These are phyloP conservation scores for Nematopogon swammerdamellus DNA, from an alignment of 2,888 invertebrate genomes.

Conservation along the genomic window DNA sequence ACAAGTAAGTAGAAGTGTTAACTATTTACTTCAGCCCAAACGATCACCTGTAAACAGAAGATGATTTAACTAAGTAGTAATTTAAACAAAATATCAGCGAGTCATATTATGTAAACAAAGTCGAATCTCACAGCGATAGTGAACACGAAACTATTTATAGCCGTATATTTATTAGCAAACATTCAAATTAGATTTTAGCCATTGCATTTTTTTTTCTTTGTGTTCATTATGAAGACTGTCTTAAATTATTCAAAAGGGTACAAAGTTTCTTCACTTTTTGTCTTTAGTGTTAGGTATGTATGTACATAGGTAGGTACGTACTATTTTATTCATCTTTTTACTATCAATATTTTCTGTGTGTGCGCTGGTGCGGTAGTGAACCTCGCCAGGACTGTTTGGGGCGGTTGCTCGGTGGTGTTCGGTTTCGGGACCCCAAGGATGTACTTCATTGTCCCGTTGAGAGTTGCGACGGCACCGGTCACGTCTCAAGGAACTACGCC, in stretches of 20 bases:
- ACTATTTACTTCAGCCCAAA: no score
- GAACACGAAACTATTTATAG: neutral
- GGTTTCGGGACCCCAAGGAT: constrained; percentile 68
- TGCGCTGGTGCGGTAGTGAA: constrained; percentile 28
- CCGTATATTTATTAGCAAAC: neutral
- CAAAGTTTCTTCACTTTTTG: constrained; percentile 10
- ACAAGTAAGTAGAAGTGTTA: neutral
- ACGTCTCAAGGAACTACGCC: constrained; percentile 86
- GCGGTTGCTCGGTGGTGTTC: constrained; percentile 38
- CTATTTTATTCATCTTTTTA: no score
- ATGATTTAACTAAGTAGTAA: no score
- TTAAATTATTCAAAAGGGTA: no score
- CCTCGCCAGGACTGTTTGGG: constrained; percentile 40
- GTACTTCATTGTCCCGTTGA: constrained; percentile 77
- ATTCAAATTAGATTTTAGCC: neutral
- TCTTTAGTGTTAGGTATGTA: constrained; percentile 5
- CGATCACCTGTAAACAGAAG: no score
- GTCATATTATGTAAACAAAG: neutral
- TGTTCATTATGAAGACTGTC: no score
- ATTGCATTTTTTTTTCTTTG: no score
- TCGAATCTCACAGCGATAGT: neutral
- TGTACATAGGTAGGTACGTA: no score
- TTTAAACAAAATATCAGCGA: no score
- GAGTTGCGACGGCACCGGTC: constrained; percentile 83
- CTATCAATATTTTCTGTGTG: constrained; percentile 11